Conservation (phyloP, 2,113 vertebrate genomes). For the Cyanoderma ruficeps region DNA sequence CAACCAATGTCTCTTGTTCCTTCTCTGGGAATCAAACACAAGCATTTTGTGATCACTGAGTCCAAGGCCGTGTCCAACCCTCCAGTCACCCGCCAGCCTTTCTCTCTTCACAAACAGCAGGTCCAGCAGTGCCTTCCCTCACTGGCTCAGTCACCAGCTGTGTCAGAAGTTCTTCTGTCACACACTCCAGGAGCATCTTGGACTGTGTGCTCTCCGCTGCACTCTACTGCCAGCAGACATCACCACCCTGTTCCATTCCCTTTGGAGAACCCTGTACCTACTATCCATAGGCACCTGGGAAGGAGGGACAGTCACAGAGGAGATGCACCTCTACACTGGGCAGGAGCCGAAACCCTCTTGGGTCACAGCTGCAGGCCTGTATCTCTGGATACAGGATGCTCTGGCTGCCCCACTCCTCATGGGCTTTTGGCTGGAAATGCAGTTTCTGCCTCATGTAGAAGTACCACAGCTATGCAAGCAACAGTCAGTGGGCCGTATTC, state of each 20-base stretch:
- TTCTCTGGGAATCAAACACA: not conserved
- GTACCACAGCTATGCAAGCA: not conserved
- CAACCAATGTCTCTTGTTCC: not conserved
- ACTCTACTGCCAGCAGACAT: not conserved
- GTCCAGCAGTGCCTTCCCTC: not conserved
- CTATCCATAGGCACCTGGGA: not conserved
- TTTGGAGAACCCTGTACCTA: not conserved
- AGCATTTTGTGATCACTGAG: not conserved
- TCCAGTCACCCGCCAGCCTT: not conserved
- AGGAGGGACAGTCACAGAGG: not conserved
- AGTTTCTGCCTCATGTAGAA: not conserved
- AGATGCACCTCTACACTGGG: not conserved
- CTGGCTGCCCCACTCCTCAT: not conserved
- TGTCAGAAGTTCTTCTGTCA: not conserved
- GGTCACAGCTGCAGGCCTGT: not conserved
- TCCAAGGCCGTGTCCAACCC: no score
- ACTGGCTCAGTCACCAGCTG: not conserved
- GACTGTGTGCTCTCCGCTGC: not conserved
- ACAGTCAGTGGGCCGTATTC: not conserved
- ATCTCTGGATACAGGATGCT: not conserved
- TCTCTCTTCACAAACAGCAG: not conserved
- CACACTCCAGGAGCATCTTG: not conserved
- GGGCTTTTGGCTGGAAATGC: not conserved
- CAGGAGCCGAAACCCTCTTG: not conserved
- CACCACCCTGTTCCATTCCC: not conserved